Percentiles rank a stretch among this genome's conserved stretches.
Conservation (phyloP, 2,113 vertebrate species). For the Eleginops maclovinus region DNA sequence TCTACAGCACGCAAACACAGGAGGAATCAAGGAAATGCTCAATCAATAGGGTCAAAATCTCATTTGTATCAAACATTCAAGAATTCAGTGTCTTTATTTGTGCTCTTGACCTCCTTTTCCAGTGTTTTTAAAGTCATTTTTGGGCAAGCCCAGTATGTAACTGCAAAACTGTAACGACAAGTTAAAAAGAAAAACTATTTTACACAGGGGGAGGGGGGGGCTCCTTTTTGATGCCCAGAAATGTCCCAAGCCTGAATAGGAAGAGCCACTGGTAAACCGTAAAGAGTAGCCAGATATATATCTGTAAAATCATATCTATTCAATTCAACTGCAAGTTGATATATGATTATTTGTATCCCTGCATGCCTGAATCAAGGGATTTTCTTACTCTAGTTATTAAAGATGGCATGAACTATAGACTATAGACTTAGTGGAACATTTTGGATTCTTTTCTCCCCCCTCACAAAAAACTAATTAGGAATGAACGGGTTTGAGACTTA, state of each 20-base stretch:
- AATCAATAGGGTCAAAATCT: not conserved
- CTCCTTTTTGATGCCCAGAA: too few species aligned
- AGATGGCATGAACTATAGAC: not conserved
- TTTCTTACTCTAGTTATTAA: not conserved
- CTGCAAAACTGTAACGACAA: not conserved
- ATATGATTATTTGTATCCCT: too few species aligned
- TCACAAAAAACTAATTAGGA: constrained; percentile 35
- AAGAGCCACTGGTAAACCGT: not conserved
- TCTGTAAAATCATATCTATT: too few species aligned
- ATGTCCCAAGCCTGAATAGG: not conserved
- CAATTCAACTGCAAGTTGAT: too few species aligned
- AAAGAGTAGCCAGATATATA: not conserved
- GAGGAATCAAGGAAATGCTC: constrained; percentile 18
- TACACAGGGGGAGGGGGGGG: too few species aligned
- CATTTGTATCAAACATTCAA: constrained; percentile 14
- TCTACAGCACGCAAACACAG: constrained; percentile 18
- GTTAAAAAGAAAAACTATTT: not conserved
- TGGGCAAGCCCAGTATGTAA: not conserved
- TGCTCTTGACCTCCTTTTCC: not conserved
- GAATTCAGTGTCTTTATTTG: constrained; percentile 30
- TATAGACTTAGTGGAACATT: not conserved
- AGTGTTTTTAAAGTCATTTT: not conserved
- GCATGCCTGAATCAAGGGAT: not conserved
- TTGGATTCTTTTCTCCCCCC: constrained; percentile 20
- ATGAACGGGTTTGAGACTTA: constrained; percentile 29